These are phyloP conservation scores for Drosophila jambulina DNA, from an alignment of 1,140 invertebrate genomes.

Conservation along the genomic window DNA sequence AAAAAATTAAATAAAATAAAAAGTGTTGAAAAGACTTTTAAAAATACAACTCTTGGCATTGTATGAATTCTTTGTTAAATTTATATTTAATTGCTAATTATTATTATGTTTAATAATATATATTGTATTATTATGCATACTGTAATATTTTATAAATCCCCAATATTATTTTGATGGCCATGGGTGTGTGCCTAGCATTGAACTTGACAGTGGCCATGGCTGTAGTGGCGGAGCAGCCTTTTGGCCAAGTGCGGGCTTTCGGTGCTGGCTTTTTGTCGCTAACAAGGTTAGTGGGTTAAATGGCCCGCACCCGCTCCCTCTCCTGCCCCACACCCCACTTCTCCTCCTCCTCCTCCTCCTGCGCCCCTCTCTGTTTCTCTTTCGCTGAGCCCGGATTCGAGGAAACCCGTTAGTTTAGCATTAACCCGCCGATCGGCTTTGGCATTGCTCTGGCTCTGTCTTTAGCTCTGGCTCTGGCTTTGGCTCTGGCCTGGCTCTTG, in stretches of 20 bases:
- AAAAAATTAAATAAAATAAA: not conserved
- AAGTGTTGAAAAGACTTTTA: not conserved
- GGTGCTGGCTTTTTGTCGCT: conserved; percentile 53
- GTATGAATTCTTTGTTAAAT: not conserved
- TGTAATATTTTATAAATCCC: not conserved
- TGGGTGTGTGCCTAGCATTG: conserved; percentile 58
- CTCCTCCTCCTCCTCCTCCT: conserved; percentile 18
- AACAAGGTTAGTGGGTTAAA: conserved; percentile 83
- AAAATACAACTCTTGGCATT: not conserved
- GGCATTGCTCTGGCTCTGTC: conserved; percentile 54
- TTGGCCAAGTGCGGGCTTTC: conserved; percentile 32
- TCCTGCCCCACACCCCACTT: not conserved
- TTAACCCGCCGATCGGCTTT: conserved; percentile 60
- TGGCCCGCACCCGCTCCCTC: conserved; percentile 37
- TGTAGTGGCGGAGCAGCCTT: conserved; percentile 23
- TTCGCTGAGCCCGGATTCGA: conserved; percentile 27
- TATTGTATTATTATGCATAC: too few relatives aligned
- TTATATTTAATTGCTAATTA: not conserved
- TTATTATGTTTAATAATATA: too few relatives aligned
- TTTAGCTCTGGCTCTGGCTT: conserved; percentile 8
- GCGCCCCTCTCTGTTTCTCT: conserved; percentile 6
- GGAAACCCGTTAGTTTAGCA: conserved; percentile 43
- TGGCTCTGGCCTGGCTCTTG: not conserved
- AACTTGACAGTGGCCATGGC: conserved; percentile 61
- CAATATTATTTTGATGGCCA: not conserved